Percentiles rank a stretch among this genome's conserved stretches.
Evolutionary conservation across 1,140 invertebrate species (phyloP).

Genomic region (Megalonaias nervosa): DNA sequence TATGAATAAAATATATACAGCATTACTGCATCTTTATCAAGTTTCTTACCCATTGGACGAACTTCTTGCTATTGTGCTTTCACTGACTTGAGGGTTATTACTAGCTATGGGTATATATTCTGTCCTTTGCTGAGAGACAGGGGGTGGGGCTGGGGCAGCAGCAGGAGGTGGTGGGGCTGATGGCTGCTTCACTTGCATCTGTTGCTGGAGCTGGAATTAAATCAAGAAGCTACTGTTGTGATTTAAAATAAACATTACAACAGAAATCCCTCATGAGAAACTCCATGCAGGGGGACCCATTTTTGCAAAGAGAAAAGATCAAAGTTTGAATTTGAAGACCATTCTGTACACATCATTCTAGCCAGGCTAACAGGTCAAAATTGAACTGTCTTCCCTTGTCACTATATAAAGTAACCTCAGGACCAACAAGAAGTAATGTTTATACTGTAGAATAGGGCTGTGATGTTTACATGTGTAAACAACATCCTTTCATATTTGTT

Average conservation of each 20-base stretch:
- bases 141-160: constrained; percentile 28
- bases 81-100: constrained; percentile 57
- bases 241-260: not conserved
- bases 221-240: not conserved
- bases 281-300: too few species aligned
- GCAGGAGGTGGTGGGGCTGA: constrained; percentile 27
- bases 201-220: constrained; percentile 41
- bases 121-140: constrained; percentile 21
- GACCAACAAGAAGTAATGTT: too few species aligned
- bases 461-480: too few species aligned
- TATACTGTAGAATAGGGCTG: too few species aligned
- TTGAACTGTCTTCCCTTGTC: too few species aligned
- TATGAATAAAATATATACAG: not conserved
- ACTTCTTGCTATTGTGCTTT: constrained; percentile 49
- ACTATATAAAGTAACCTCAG: too few species aligned
- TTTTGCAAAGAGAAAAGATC: too few species aligned
- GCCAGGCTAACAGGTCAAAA: too few species aligned
- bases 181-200: constrained; percentile 34
- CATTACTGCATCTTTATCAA: not conserved
- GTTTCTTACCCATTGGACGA: constrained; percentile 51
- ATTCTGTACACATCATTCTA: too few species aligned
- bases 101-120: constrained; percentile 65
- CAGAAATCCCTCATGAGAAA: not conserved
- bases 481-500: too few species aligned
- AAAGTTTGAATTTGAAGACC: too few species aligned